A percentile compares a stretch with the other conserved stretches of the same genome.
These are phyloP conservation scores for Neria commutata DNA, from an alignment of 2,888 invertebrate genomes.

Conservation along the genomic window DNA sequence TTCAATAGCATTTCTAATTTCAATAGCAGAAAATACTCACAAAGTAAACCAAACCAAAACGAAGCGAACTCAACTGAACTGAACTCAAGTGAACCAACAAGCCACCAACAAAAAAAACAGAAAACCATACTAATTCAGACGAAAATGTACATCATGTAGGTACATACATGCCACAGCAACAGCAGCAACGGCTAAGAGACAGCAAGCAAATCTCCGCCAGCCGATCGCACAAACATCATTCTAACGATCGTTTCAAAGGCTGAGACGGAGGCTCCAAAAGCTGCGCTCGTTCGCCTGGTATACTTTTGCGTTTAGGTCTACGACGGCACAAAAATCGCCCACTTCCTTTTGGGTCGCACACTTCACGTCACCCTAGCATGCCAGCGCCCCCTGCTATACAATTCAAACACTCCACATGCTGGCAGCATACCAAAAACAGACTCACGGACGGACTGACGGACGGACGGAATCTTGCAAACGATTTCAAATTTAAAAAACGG, in stretches of 20 bases:
- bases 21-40: conserved; percentile 7
- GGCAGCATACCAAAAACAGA: conserved; percentile 6
- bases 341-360: conserved; percentile 34
- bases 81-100: conserved; percentile 23
- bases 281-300: too few relatives aligned
- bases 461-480: conserved; percentile 19
- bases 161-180: too few relatives aligned
- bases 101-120: conserved; percentile 39
- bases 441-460: not conserved
- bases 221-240: conserved; percentile 27
- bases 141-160: too few relatives aligned
- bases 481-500: conserved; percentile 32
- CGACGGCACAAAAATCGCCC: conserved; percentile 35
- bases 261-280: too few relatives aligned
- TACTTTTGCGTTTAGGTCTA: conserved; percentile 12
- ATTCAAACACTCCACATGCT: not conserved
- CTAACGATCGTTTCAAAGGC: conserved; percentile 48
- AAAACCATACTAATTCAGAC: conserved; percentile 7
- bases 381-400: conserved; percentile 9
- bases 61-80: conserved; percentile 34
- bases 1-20: conserved; percentile 51
- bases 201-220: conserved; percentile 37
- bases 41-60: not conserved
- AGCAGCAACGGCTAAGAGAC: too few relatives aligned
- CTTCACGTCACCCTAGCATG: not conserved